Conservation (phyloP, 2,888 invertebrate genomes). For the Steinernema carpocapsae region DNA sequence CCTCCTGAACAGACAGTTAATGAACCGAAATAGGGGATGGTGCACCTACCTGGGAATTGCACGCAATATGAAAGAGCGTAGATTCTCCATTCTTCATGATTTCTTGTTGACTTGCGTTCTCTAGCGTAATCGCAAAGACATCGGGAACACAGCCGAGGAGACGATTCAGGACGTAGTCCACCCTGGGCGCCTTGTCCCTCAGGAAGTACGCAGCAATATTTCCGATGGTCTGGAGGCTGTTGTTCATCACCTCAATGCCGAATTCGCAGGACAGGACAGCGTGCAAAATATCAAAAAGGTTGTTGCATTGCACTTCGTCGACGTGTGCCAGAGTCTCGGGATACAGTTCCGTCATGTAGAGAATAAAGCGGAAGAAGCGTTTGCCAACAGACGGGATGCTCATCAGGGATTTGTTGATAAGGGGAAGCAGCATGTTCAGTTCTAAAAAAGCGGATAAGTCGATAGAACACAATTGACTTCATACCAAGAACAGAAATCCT, state of each 20-base stretch:
- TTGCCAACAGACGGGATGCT: slow-evolving; percentile 69
- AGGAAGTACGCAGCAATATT: slow-evolving; percentile 7
- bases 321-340: slow-evolving; percentile 74
- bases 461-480: not conserved
- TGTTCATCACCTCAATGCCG: slow-evolving; percentile 53
- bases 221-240: slow-evolving; percentile 46
- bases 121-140: slow-evolving; percentile 70
- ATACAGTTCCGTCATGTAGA: slow-evolving; percentile 76
- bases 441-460: slow-evolving; percentile 38
- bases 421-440: slow-evolving; percentile 78
- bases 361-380: slow-evolving; percentile 74
- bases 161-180: slow-evolving; percentile 16
- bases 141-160: slow-evolving; percentile 18
- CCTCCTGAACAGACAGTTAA: slow-evolving; percentile 39
- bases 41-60: slow-evolving; percentile 69
- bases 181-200: not conserved
- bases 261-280: slow-evolving; percentile 53
- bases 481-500: not conserved
- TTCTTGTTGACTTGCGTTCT: slow-evolving; percentile 71
- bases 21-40: not conserved
- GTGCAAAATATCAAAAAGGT: slow-evolving; percentile 41
- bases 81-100: slow-evolving; percentile 70
- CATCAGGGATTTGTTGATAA: slow-evolving; percentile 78
- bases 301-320: slow-evolving; percentile 32
- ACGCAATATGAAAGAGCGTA: slow-evolving; percentile 70